These are phyloP conservation scores for Hydractinia echinata DNA, from an alignment of 30 jellyfish, hydroid and myxozoan species.

Conservation along the genomic window DNA sequence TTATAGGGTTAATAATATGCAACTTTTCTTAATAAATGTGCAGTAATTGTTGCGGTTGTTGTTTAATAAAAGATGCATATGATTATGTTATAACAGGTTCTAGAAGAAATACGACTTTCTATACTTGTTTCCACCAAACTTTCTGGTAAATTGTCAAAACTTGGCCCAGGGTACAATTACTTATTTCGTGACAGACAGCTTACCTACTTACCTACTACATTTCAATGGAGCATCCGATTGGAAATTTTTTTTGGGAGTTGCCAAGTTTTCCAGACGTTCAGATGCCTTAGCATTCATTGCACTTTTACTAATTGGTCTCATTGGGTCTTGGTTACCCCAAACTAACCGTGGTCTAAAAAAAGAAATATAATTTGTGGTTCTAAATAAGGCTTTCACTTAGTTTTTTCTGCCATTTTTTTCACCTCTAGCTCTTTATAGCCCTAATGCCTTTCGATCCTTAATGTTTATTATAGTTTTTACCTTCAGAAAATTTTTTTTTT, in stretches of 20 bases:
- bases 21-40: too few relatives aligned
- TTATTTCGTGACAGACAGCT: too few relatives aligned
- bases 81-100: too few relatives aligned
- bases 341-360: slow-evolving; percentile 60
- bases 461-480: background rate
- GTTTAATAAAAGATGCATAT: too few relatives aligned
- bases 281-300: slow-evolving; percentile 73
- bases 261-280: slow-evolving; percentile 45
- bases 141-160: too few relatives aligned
- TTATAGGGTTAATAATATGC: too few relatives aligned
- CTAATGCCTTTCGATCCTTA: background rate
- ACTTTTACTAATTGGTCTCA: slow-evolving; percentile 78
- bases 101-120: too few relatives aligned
- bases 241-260: slow-evolving; percentile 57
- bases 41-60: too few relatives aligned
- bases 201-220: slow-evolving; percentile 66
- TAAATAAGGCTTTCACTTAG: background rate
- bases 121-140: too few relatives aligned
- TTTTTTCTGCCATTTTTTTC: background rate
- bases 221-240: slow-evolving; percentile 67
- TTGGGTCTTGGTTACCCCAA: slow-evolving; percentile 96
- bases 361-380: too few relatives aligned
- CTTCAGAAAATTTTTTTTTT: background rate
- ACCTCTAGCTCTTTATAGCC: background rate
- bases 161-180: too few relatives aligned